Evolutionary conservation across 2,888 invertebrate species (phyloP), one percentile per base, ranked within the genome.

Genomic region (Exephanes ischioxanthus): DNA sequence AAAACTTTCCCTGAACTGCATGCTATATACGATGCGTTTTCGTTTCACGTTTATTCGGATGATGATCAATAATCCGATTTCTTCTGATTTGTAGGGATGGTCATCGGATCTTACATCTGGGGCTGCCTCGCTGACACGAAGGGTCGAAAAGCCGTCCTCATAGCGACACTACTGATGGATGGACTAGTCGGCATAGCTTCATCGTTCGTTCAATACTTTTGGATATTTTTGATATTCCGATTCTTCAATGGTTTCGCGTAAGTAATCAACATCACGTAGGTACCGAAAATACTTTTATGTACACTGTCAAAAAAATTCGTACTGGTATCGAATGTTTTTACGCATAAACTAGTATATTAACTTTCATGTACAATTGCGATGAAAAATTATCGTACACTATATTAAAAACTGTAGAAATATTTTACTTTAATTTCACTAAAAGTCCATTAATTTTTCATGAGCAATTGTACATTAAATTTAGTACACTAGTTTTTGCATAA

Each of bases 81-180:
- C 16, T 30, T 16, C n/a, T 16, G n/a, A 67, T 14, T 86, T 89
- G 1, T 90, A 97, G 97, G 97, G 87, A 97, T 97, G 97, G 95
- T 97, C 72, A 94, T 97, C 90, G 97, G 97, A 22, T 97, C 97
- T 63, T 97, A 97, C 94, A 97, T 97, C 94, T 97, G 97, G 97
- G 97, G 97, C 71, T 97, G 97, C 93, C 95, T 97, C 91, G 97
- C 97, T 86, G 97, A 97, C 93, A 97, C 97, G 11, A 97, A 97
- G 90, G 97, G 97, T n/a, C 95, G 97, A 80, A 97, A 96, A 93
- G 93, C 95, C 11, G 97, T 97, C 72, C 94, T 97, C 88, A 97
- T 97, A 75, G 96, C 96, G 63, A 96, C 97, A 3, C 94, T 97
- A 77, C 93, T 97, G 67, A 95, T 97, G 92, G 97, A 97, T 91